Evolutionary conservation across 2,888 invertebrate genomes (phyloP).

Genomic region (Tipula helvola): DNA sequence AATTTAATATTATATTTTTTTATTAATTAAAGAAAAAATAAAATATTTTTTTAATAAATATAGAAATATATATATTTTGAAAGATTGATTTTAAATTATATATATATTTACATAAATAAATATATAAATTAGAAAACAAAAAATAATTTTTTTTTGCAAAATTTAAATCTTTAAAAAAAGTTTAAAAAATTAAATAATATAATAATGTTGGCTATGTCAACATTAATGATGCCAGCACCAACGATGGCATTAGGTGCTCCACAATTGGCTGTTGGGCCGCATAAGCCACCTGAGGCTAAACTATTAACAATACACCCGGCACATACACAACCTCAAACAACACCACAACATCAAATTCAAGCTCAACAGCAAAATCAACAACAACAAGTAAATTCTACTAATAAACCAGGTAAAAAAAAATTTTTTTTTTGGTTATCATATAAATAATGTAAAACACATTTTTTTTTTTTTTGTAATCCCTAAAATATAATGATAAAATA

Average conservation of each 20-base stretch:
- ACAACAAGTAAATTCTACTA: conserved; percentile 17
- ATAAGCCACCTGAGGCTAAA: conserved; percentile 37
- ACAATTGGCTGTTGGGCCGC: conserved; percentile 34
- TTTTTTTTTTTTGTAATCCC: background rate
- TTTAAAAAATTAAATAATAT: conserved; percentile 19
- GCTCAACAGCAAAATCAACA: conserved; percentile 23
- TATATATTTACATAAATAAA: background rate
- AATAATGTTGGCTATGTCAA: conserved; percentile 37
- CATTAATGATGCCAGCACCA: conserved; percentile 37
- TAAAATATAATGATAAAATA: background rate
- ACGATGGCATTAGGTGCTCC: conserved; percentile 36
- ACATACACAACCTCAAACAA: conserved; percentile 23
- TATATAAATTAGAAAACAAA: background rate
- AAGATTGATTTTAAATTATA: background rate
- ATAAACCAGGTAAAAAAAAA: conserved; percentile 11
- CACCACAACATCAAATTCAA: conserved; percentile 24
- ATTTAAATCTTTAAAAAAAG: conserved; percentile 16
- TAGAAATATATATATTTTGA: background rate
- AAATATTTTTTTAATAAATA: background rate
- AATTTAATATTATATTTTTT: background rate
- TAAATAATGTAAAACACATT: background rate
- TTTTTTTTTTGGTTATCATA: background rate
- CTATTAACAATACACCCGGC: conserved; percentile 36
- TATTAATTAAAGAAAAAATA: background rate
- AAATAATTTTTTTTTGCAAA: background rate